A percentile compares a stretch with the other conserved stretches of the same genome.
These are phyloP conservation scores for Leptopilina boulardi DNA, from an alignment of 1,140 invertebrate species.

Conservation along the genomic window DNA sequence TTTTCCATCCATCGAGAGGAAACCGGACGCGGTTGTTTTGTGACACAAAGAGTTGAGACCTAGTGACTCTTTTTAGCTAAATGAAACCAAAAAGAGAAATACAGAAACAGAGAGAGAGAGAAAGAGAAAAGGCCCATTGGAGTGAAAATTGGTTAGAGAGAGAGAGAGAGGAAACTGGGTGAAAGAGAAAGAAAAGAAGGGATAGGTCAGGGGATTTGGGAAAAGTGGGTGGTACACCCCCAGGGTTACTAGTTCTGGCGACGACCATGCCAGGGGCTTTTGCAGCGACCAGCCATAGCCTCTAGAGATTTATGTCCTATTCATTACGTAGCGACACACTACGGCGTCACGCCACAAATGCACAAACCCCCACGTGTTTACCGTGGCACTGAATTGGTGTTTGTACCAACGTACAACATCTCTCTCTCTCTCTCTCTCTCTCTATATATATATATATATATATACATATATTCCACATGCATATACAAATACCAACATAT, in stretches of 20 bases:
- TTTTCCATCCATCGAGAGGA: not conserved
- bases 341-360: constrained; percentile 55
- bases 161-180: not conserved
- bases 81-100: not conserved
- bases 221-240: constrained; percentile 33
- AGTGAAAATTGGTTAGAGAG: not conserved
- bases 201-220: constrained; percentile 43
- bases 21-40: constrained; percentile 19
- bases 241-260: constrained; percentile 32
- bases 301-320: constrained; percentile 68
- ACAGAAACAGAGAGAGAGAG: not conserved
- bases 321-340: constrained; percentile 65
- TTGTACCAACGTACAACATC: constrained; percentile 53
- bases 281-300: constrained; percentile 44
- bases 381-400: constrained; percentile 55
- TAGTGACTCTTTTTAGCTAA: constrained; percentile 29
- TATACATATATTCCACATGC: constrained; percentile 29
- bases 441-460: constrained; percentile 20
- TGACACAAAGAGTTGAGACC: constrained; percentile 8
- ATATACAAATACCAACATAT: constrained; percentile 21
- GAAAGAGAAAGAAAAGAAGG: not conserved
- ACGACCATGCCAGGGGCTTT: constrained; percentile 41
- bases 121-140: not conserved
- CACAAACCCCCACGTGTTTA: constrained; percentile 59
- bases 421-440: not conserved